Percentiles rank a stretch among this genome's conserved stretches.
Conservation (phyloP, 2,113 vertebrate genomes). For the Atractosteus spatula region DNA sequence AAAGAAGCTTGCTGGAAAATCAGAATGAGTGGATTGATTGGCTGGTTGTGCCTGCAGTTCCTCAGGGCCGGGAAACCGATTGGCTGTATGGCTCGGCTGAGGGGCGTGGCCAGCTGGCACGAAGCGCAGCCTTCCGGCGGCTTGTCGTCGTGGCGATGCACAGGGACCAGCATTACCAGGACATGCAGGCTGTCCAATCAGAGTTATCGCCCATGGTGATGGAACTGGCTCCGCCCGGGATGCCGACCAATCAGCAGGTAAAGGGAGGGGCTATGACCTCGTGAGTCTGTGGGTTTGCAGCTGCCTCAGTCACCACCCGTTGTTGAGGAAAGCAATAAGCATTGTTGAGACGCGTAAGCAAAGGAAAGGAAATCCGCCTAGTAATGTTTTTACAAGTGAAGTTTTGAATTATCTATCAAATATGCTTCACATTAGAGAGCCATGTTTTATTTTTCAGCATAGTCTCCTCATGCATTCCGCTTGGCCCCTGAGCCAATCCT, state of each 20-base stretch:
- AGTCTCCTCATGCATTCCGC: too few species aligned
- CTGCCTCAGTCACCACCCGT: too few species aligned
- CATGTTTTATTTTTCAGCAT: too few species aligned
- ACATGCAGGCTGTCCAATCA: slow-evolving; percentile 84
- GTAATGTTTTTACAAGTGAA: too few species aligned
- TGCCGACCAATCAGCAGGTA: slow-evolving; percentile 87
- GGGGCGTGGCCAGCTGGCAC: slow-evolving; percentile 80
- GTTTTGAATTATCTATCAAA: background rate
- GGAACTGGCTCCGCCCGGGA: slow-evolving; percentile 84
- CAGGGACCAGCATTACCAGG: slow-evolving; percentile 83
- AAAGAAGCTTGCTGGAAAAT: too few species aligned
- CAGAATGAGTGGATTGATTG: too few species aligned
- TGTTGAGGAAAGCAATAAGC: too few species aligned
- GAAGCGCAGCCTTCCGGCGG: slow-evolving; percentile 79
- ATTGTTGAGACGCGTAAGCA: too few species aligned
- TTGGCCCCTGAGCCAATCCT: background rate
- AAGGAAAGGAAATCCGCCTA: too few species aligned
- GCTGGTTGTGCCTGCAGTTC: slow-evolving; percentile 66
- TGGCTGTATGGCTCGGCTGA: slow-evolving; percentile 90
- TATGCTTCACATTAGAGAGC: too few species aligned
- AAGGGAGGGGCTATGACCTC: background rate
- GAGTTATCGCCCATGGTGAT: slow-evolving; percentile 91
- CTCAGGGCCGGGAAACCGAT: slow-evolving; percentile 89
- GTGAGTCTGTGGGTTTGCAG: too few species aligned
- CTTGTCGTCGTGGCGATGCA: slow-evolving; percentile 84